These are phyloP conservation scores for Limnephilus marmoratus DNA, from an alignment of 2,888 invertebrate genomes.

Conservation along the genomic window DNA sequence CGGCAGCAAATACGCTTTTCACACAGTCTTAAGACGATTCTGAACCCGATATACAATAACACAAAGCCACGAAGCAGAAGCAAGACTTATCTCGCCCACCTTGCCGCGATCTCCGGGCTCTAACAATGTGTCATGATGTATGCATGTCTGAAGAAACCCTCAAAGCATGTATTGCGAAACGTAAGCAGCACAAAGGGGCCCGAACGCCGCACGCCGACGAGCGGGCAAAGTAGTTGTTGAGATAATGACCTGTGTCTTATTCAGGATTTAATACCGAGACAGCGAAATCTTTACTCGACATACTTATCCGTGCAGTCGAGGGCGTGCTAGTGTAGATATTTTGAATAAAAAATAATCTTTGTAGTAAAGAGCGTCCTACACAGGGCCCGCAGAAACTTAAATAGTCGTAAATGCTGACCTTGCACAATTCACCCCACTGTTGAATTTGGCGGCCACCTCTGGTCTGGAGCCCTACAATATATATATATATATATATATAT, in stretches of 20 bases:
- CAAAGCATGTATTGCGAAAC: neutral
- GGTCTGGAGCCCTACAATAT: too few species aligned
- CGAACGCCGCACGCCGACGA: neutral
- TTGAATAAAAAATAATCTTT: too few species aligned
- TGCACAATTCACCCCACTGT: too few species aligned
- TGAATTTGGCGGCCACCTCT: too few species aligned
- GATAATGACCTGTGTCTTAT: neutral
- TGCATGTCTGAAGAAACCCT: slow-evolving; percentile 19
- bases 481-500: too few species aligned
- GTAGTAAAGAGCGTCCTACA: too few species aligned
- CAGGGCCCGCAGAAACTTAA: too few species aligned
- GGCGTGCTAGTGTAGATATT: too few species aligned
- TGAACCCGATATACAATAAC: neutral
- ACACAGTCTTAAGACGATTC: neutral
- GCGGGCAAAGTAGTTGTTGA: neutral
- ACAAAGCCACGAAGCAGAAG: neutral
- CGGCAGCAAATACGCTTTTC: neutral
- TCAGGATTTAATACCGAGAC: neutral
- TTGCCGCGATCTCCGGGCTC: neutral
- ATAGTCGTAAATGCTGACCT: too few species aligned
- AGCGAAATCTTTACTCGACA: neutral
- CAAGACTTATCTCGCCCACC: neutral
- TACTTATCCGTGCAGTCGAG: too few species aligned
- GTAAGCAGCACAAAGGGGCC: neutral
- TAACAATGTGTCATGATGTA: slow-evolving; percentile 6